A percentile compares a stretch with the other conserved stretches of the same genome.
phyloP scores from a whole-genome alignment of 2,113 vertebrate genomes.

The Pitta sordida region DNA sequence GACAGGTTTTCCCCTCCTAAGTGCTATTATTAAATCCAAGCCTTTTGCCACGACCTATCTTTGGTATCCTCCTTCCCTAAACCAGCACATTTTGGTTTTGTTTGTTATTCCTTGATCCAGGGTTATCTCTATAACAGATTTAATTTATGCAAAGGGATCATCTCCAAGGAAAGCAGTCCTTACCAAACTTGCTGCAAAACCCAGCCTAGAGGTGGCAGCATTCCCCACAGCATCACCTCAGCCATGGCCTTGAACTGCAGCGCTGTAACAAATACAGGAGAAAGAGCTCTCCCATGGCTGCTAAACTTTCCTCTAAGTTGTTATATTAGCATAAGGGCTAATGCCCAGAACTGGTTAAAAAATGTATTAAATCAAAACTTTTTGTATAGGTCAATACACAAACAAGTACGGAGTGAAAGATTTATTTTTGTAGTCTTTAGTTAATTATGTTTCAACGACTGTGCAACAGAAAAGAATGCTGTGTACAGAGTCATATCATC shows the following conservation, averaged over 20 bases:
- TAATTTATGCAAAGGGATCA: neutral
- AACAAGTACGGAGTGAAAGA: neutral
- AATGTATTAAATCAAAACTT: neutral
- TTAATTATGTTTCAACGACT: neutral
- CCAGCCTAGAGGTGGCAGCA: neutral
- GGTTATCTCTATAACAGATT: neutral
- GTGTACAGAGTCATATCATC: neutral
- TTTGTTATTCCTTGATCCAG: neutral
- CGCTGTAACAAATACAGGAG: neutral
- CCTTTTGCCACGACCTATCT: neutral
- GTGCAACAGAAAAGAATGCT: neutral
- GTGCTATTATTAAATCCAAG: neutral
- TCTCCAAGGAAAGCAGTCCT: neutral
- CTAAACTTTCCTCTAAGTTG: neutral
- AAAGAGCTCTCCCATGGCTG: neutral
- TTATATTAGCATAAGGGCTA: neutral
- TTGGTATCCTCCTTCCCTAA: neutral
- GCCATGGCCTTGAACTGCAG: neutral
- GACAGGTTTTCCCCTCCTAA: neutral
- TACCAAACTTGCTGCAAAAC: neutral
- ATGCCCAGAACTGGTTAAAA: neutral
- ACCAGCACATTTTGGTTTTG: neutral
- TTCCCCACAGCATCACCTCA: neutral
- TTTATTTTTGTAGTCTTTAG: conserved; percentile 24
- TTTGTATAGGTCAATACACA: neutral